These are phyloP conservation scores for Romanogobio albipinnatus DNA, from an alignment of 2,113 vertebrate genomes.

Conservation along the genomic window DNA sequence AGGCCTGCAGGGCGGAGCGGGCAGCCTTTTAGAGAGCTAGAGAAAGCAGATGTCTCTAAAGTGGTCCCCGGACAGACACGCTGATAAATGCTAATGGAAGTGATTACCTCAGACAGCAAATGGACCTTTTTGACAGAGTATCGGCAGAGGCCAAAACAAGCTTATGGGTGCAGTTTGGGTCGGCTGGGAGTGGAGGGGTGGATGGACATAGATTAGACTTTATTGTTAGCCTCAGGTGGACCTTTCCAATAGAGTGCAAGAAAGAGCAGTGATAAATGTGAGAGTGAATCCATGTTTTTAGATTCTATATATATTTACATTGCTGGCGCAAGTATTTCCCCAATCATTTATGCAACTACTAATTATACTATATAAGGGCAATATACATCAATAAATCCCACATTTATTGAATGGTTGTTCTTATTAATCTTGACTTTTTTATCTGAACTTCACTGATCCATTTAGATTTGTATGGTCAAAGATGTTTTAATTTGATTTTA, in stretches of 20 bases:
- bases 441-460: too few species aligned
- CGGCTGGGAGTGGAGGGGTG: slow-evolving; percentile 31
- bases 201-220: slow-evolving; percentile 56
- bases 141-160: slow-evolving; percentile 58
- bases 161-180: slow-evolving; percentile 49
- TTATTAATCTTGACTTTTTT: too few species aligned
- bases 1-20: slow-evolving; percentile 62
- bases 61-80: slow-evolving; percentile 69
- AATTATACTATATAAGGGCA: not conserved
- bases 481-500: too few species aligned
- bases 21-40: slow-evolving; percentile 69
- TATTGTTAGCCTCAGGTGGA: slow-evolving; percentile 55
- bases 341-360: not conserved
- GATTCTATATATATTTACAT: not conserved
- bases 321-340: not conserved
- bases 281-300: not conserved
- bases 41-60: slow-evolving; percentile 75
- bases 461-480: too few species aligned
- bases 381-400: not conserved
- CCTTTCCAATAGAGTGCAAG: slow-evolving; percentile 41
- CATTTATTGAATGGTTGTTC: too few species aligned
- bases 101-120: slow-evolving; percentile 76
- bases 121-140: slow-evolving; percentile 66
- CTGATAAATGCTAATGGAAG: slow-evolving; percentile 79
- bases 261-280: not conserved